Percentiles rank a stretch among this genome's conserved stretches.
These are phyloP conservation scores for Metridium senile DNA, from an alignment of 92 coral and sea anemone genomes.

Conservation along the genomic window DNA sequence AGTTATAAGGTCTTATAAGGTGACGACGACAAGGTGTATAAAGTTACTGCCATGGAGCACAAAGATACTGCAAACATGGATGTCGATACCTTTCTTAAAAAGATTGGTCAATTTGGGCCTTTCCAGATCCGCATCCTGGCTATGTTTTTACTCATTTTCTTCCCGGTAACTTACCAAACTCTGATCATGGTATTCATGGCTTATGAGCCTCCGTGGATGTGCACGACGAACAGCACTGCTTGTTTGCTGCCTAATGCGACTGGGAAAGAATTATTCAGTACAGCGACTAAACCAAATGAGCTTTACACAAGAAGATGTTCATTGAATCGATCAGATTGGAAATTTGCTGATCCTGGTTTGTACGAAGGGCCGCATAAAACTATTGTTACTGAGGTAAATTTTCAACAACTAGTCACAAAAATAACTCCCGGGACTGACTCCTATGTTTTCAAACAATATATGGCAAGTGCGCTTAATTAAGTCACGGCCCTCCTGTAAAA, in stretches of 20 bases:
- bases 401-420: neutral
- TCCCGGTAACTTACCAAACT: slow-evolving; percentile 85
- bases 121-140: slow-evolving; percentile 77
- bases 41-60: too few relatives aligned
- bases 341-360: slow-evolving; percentile 61
- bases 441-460: neutral
- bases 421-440: neutral
- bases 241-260: slow-evolving; percentile 61
- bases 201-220: slow-evolving; percentile 95
- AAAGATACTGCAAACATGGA: slow-evolving; percentile 35
- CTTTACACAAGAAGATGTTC: slow-evolving; percentile 68
- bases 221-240: slow-evolving; percentile 59
- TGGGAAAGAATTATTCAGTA: slow-evolving; percentile 57
- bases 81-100: slow-evolving; percentile 69
- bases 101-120: slow-evolving; percentile 86
- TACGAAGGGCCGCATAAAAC: slow-evolving; percentile 85
- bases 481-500: too few relatives aligned
- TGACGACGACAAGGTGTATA: too few relatives aligned
- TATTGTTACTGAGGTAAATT: slow-evolving; percentile 79
- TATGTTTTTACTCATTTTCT: slow-evolving; percentile 77
- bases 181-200: slow-evolving; percentile 89
- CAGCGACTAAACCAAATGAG: slow-evolving; percentile 53
- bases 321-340: slow-evolving; percentile 76
- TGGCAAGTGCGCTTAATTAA: too few relatives aligned
- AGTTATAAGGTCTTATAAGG: too few relatives aligned